Evolutionary conservation across 2,888 invertebrate genomes (phyloP).

Genomic region (Acleris literana): DNA sequence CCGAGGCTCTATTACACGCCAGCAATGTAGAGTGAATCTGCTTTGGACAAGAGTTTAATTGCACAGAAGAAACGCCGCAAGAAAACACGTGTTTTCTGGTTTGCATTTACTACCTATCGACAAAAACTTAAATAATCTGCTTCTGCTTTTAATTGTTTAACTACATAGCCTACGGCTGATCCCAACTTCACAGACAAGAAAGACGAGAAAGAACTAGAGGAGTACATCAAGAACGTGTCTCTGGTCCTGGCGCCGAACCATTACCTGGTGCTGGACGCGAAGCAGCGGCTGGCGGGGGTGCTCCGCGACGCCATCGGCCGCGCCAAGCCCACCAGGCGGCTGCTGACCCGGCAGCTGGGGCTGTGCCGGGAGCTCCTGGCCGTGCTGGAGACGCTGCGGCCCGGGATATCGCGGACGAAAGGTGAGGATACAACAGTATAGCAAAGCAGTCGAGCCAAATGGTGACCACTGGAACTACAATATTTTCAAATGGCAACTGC

Average conservation of each 20-base stretch:
- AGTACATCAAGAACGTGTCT: constrained; percentile 80
- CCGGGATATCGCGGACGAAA: constrained; percentile 87
- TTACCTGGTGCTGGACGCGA: constrained; percentile 86
- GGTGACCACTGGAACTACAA: no score
- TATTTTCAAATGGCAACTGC: no score
- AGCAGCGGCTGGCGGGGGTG: constrained; percentile 87
- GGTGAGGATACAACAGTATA: constrained; percentile 65
- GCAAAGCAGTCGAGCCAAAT: no score
- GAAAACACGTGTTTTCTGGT: no score
- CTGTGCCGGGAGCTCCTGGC: constrained; percentile 86
- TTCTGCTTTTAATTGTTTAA: no score
- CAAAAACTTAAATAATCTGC: no score
- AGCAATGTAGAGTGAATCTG: no score
- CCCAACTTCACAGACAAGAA: constrained; percentile 65
- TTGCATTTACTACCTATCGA: no score
- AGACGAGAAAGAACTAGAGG: constrained; percentile 75
- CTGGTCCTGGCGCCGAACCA: constrained; percentile 86
- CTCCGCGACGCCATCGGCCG: constrained; percentile 78
- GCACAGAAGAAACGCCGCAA: no score
- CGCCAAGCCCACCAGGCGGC: constrained; percentile 78
- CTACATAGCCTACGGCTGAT: background rate
- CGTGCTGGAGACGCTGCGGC: constrained; percentile 86
- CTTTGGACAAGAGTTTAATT: no score
- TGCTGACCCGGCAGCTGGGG: constrained; percentile 85
- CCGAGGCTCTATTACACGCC: no score